Conservation (phyloP, 2,888 invertebrate species). For the Chesias legatella region DNA sequence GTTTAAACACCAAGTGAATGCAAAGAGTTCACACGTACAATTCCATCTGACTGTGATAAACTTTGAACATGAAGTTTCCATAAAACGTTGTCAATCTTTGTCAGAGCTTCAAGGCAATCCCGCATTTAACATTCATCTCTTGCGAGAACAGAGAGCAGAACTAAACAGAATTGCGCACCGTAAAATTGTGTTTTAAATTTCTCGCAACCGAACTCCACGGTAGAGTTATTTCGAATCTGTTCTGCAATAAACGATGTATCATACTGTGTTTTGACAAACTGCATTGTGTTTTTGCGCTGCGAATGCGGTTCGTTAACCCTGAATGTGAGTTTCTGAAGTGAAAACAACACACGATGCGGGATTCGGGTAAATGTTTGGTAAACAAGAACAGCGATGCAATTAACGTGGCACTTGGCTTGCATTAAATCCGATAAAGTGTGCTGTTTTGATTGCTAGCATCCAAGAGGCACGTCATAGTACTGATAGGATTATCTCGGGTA, state of each 20-base stretch:
- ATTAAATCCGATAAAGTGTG: not conserved
- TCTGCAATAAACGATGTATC: slow-evolving; percentile 54
- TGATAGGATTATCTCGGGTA: no score
- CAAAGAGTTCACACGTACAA: no score
- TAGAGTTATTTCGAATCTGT: slow-evolving; percentile 49
- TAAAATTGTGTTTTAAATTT: slow-evolving; percentile 60
- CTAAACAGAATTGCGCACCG: slow-evolving; percentile 44
- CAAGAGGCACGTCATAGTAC: no score
- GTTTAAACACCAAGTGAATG: no score
- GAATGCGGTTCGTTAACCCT: slow-evolving; percentile 33
- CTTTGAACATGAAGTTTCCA: no score
- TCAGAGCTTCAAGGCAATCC: no score
- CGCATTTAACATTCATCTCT: not conserved
- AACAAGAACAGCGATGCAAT: slow-evolving; percentile 1
- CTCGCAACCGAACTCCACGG: slow-evolving; percentile 49
- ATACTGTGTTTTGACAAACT: slow-evolving; percentile 60
- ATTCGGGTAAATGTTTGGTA: slow-evolving; percentile 5
- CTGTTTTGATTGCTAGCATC: not conserved
- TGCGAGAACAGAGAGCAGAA: not conserved
- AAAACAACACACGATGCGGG: slow-evolving; percentile 6
- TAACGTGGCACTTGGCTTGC: not conserved
- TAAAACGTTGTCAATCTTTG: no score
- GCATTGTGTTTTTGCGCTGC: slow-evolving; percentile 54
- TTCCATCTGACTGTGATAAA: no score
- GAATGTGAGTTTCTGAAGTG: slow-evolving; percentile 15